Evolutionary conservation across 2,888 invertebrate genomes (phyloP), one percentile per base, ranked within the genome.

Genomic region (Sepiola atlantica): DNA sequence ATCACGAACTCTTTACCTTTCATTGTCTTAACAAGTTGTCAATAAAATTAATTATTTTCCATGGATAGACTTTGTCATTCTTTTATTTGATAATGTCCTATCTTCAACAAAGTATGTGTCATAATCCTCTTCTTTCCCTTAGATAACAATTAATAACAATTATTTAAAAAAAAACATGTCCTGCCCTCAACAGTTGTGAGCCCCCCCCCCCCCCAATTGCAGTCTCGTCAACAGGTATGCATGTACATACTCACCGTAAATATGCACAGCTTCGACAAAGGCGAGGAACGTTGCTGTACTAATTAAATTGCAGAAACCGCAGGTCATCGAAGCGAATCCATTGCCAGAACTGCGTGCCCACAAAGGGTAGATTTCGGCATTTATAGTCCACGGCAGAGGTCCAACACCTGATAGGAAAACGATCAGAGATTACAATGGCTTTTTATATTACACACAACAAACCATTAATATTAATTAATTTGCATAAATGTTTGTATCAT

Each of bases 381-480:
- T 98, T 94, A 98, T 97, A 6, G 98, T 98, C 98, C 98, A 98
- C 1, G 98, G 98, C 97, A 98, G 97, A 12, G 98, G 97, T 12
- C 96, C 97, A 96, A 97, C 95, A 8, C 96, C 96, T 96, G 94
- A 32, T 94, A 61, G 90, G n/a, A 55, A 94, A 14, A 35, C n/a
- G 94, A 24, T 45, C 28, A 45, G 3, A 54, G 54, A 91, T 35
- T 28, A 91, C 1, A 35, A 45, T 24, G 77, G n/a, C 77, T 94
- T 4, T 6, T 77, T n/a, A 77, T 77, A n/a, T 24, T 8, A 77
- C 24, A 77, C 10, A 77, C n/a, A 77, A 77, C 3, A 35, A 91
- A 32, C 8, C 20, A 91, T 32, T 35, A 91, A 4, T 20, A 35
- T 18, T 91, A 57, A 57, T 18, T 57, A 61, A 28, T 61, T 61